phyloP scores from a whole-genome alignment of 2,113 vertebrate species.

The Poicephalus gulielmi region DNA sequence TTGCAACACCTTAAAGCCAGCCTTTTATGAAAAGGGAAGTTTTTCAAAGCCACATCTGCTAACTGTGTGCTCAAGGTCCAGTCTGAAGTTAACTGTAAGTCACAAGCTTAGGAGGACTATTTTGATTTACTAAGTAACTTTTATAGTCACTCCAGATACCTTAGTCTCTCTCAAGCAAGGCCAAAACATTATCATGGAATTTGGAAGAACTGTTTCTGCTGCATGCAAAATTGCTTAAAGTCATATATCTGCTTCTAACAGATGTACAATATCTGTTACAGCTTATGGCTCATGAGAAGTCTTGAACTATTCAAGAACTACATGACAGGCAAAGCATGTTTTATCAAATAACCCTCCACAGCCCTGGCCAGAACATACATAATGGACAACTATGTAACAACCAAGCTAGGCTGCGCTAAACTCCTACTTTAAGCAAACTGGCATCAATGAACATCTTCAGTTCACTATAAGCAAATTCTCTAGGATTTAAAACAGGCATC shows the following conservation, averaged over 20 bases:
- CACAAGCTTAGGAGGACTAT: not conserved
- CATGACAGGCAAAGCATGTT: not conserved
- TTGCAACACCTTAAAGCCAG: not conserved
- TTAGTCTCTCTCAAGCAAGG: not conserved
- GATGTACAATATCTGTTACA: not conserved
- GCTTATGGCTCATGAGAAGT: not conserved
- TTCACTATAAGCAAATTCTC: not conserved
- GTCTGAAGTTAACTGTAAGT: not conserved
- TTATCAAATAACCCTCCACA: not conserved
- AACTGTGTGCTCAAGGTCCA: not conserved
- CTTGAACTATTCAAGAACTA: not conserved
- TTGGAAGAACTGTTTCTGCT: not conserved
- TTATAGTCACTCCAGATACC: not conserved
- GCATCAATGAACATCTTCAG: not conserved
- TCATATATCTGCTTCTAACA: not conserved
- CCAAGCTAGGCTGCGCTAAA: not conserved
- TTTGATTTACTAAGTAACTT: not conserved
- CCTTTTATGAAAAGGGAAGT: not conserved
- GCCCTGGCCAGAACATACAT: not conserved
- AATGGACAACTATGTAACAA: not conserved
- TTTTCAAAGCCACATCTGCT: not conserved
- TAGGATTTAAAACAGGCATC: not conserved
- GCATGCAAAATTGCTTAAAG: accelerated
- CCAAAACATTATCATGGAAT: not conserved
- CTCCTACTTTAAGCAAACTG: not conserved